These are phyloP conservation scores for Tenualosa ilisha DNA, from an alignment of 2,797 vertebrate genomes.

Conservation along the genomic window DNA sequence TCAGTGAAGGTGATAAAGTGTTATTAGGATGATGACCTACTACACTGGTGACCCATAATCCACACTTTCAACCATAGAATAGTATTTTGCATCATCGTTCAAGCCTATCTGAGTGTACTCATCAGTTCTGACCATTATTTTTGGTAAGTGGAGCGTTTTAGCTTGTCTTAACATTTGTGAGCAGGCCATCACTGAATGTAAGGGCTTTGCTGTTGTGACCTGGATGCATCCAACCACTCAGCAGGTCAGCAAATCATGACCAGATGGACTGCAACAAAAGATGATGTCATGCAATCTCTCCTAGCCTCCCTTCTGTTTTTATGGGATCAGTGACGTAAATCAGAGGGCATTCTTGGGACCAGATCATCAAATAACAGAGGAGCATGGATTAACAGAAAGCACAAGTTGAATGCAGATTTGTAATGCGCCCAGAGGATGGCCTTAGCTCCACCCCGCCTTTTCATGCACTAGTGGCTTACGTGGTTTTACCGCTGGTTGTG, in stretches of 20 bases:
- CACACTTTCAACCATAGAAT: not conserved
- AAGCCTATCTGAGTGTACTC: not conserved
- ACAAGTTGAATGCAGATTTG: conserved; percentile 35
- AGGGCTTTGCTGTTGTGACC: conserved; percentile 16
- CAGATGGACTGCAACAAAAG: not conserved
- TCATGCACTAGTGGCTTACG: conserved; percentile 14
- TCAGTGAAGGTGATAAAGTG: not conserved
- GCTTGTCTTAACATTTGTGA: not conserved
- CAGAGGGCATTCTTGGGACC: conserved; percentile 15
- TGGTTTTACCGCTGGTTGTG: conserved; percentile 24
- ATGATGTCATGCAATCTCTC: not conserved
- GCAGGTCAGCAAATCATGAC: conserved; percentile 23
- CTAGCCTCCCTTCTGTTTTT: conserved; percentile 15
- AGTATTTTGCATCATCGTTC: not conserved
- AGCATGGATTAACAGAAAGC: conserved; percentile 32
- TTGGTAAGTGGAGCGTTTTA: not conserved
- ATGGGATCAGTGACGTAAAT: conserved; percentile 18
- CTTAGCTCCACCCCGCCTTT: conserved; percentile 20
- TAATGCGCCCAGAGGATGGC: conserved; percentile 14
- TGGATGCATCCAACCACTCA: not conserved
- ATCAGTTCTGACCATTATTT: not conserved
- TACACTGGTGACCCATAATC: not conserved
- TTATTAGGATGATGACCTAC: not conserved
- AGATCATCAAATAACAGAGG: conserved; percentile 24
- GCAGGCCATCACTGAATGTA: not conserved